Conservation (phyloP, 2,888 invertebrate genomes). For the Drosophila flavopinicola region DNA sequence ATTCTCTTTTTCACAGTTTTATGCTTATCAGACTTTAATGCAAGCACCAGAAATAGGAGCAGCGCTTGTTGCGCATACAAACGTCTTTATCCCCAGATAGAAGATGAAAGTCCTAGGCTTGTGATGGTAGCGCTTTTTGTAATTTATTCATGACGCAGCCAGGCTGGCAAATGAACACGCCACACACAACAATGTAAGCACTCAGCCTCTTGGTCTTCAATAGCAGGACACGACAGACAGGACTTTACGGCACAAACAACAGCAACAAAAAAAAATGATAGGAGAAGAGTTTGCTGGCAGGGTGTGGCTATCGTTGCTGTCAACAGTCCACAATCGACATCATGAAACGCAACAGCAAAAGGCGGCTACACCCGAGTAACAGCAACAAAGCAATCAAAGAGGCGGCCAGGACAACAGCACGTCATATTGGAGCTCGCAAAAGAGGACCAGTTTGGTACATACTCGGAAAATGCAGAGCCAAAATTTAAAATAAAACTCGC, state of each 20-base stretch:
- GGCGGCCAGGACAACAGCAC: no score
- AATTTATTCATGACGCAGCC: conserved; percentile 13
- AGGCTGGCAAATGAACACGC: conserved; percentile 52
- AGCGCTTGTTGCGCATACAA: conserved; percentile 28
- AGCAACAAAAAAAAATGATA: conserved; percentile 20
- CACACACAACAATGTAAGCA: conserved; percentile 5
- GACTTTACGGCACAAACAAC: conserved; percentile 21
- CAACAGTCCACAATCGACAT: conserved; percentile 62
- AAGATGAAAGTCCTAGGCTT: neutral
- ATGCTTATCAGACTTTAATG: conserved; percentile 2
- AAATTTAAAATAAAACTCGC: no score
- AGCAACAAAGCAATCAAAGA: conserved; percentile 17
- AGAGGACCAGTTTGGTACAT: no score
- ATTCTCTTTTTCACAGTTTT: no score
- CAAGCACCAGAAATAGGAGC: no score
- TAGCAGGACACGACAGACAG: conserved; percentile 4
- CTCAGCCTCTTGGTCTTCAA: neutral
- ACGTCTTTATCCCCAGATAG: conserved; percentile 26
- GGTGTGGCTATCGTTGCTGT: conserved; percentile 11
- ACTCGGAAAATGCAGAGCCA: no score
- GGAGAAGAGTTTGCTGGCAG: neutral
- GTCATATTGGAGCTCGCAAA: neutral
- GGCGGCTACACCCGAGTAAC: conserved; percentile 10
- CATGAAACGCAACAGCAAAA: conserved; percentile 54
- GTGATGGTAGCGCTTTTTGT: neutral